Evolutionary conservation across 2,888 invertebrate genomes (phyloP).

Genomic region (Torymus auratus): DNA sequence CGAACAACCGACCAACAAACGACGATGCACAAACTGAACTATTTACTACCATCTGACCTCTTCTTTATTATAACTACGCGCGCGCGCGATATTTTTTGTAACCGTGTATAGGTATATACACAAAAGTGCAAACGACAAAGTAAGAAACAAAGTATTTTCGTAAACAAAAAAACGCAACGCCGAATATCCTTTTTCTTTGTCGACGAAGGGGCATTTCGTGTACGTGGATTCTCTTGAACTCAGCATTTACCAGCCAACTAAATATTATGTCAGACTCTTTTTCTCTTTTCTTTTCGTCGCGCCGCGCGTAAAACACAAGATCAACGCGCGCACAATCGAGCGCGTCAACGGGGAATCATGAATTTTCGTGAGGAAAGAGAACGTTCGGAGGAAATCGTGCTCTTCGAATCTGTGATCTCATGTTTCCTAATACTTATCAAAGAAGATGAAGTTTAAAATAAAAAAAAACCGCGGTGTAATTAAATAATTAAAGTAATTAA

Average conservation of each 20-base stretch:
- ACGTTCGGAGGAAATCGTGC: conserved; percentile 56
- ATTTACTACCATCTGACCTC: conserved; percentile 43
- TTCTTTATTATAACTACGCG: conserved; percentile 24
- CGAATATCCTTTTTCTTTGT: conserved; percentile 26
- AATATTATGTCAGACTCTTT: too few relatives aligned
- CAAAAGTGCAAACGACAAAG: too few relatives aligned
- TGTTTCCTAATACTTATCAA: conserved; percentile 60
- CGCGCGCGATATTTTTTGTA: conserved; percentile 50
- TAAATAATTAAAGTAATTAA: conserved; percentile 39
- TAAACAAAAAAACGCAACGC: neutral
- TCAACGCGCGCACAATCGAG: too few relatives aligned
- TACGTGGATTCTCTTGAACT: conserved; percentile 31
- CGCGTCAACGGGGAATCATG: conserved; percentile 42
- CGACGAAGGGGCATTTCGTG: conserved; percentile 49
- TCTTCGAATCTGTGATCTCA: conserved; percentile 61
- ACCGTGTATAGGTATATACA: too few relatives aligned
- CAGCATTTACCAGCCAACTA: too few relatives aligned
- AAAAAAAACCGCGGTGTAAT: conserved; percentile 48
- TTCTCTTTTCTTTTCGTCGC: too few relatives aligned
- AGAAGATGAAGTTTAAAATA: conserved; percentile 14
- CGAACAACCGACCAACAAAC: conserved; percentile 40
- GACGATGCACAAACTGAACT: conserved; percentile 46
- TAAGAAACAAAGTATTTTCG: too few relatives aligned
- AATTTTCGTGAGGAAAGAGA: conserved; percentile 47
- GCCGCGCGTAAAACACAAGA: too few relatives aligned